Evolutionary conservation across 1,140 invertebrate genomes (phyloP).

Genomic region (Zelostemma sp.): DNA sequence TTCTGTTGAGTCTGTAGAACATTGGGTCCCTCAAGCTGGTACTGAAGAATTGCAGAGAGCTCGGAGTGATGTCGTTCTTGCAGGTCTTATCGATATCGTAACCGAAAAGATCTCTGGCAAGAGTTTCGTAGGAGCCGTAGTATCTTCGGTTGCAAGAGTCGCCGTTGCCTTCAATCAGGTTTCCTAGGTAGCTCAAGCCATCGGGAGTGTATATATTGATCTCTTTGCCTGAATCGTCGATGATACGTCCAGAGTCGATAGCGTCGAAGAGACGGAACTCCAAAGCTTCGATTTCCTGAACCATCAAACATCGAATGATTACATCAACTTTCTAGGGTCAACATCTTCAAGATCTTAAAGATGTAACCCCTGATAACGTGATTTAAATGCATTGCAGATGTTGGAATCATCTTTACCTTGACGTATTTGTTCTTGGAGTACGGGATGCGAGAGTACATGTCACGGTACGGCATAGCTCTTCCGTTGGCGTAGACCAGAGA

Average conservation of each 20-base stretch:
- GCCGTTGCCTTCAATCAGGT: constrained; percentile 76
- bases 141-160: constrained; percentile 76
- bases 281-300: constrained; percentile 54
- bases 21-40: constrained; percentile 70
- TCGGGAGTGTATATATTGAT: constrained; percentile 58
- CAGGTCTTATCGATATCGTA: constrained; percentile 56
- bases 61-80: constrained; percentile 61
- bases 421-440: constrained; percentile 59
- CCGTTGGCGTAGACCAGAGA: constrained; percentile 77
- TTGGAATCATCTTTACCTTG: constrained; percentile 39
- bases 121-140: constrained; percentile 70
- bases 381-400: not conserved
- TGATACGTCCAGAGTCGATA: constrained; percentile 75
- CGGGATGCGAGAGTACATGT: constrained; percentile 56
- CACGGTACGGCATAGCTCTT: constrained; percentile 73
- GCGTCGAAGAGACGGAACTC: constrained; percentile 69
- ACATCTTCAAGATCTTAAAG: too few species aligned
- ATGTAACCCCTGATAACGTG: too few species aligned
- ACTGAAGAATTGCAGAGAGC: constrained; percentile 57
- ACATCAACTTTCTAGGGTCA: too few species aligned
- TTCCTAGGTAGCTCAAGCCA: constrained; percentile 75
- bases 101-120: constrained; percentile 61
- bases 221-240: constrained; percentile 60
- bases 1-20: constrained; percentile 69
- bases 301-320: constrained; percentile 4